Conservation (phyloP, 2,797 vertebrate species). For the Chloroceryle amazona region DNA sequence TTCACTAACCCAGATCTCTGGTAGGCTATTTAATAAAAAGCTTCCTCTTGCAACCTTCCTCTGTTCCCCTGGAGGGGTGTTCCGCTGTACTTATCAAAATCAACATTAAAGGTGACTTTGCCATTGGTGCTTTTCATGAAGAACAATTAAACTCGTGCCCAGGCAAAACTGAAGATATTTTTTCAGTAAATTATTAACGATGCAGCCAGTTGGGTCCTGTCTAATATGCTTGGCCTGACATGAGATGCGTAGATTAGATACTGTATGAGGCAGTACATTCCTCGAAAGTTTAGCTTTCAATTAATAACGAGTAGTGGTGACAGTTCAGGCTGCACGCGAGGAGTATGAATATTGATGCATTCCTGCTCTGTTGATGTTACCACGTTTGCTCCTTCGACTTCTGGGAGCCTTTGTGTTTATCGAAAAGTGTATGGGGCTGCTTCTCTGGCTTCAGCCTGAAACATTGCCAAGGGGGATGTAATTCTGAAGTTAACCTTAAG, state of each 20-base stretch:
- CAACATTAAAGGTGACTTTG: constrained; percentile 53
- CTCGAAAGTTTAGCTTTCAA: constrained; percentile 9
- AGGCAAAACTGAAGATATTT: constrained; percentile 20
- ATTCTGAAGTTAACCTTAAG: not conserved
- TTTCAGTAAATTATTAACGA: constrained; percentile 55
- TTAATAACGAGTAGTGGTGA: not conserved
- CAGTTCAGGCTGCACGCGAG: not conserved
- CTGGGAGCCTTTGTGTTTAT: not conserved
- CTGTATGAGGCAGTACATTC: not conserved
- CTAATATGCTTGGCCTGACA: not conserved
- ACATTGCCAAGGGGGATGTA: not conserved
- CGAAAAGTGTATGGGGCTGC: not conserved
- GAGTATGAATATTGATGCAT: not conserved
- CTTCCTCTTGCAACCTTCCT: not conserved
- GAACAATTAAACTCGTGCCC: constrained; percentile 17
- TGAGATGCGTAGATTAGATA: constrained; percentile 6
- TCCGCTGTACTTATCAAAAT: constrained; percentile 24
- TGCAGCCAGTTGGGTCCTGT: not conserved
- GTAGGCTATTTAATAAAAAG: not conserved
- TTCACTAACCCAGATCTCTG: not conserved
- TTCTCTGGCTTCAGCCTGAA: not conserved
- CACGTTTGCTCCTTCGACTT: not conserved
- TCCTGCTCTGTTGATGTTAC: not conserved
- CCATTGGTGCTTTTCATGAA: constrained; percentile 19
- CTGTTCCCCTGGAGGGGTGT: not conserved